A percentile compares a stretch with the other conserved stretches of the same genome.
Evolutionary conservation across 2,113 vertebrate genomes (phyloP).

Genomic region (Falcunculus frontatus): DNA sequence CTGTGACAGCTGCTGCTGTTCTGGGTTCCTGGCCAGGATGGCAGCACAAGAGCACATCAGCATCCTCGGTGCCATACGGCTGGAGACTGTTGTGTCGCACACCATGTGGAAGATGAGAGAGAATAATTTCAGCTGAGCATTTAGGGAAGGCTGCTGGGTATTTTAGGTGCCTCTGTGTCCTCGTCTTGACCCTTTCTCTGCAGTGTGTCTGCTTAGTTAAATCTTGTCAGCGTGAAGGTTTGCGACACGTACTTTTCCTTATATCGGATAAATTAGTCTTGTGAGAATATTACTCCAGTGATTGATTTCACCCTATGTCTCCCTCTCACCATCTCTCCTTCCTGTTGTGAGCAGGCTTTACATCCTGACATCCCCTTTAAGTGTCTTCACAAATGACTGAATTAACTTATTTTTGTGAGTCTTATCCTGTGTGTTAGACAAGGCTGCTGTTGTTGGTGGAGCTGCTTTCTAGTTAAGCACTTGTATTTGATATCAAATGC

Average conservation of each 20-base stretch:
- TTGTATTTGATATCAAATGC: conserved; percentile 12
- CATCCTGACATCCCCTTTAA: conserved; percentile 5
- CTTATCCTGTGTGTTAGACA: background rate
- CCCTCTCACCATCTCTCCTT: background rate
- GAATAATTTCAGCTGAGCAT: conserved; percentile 45
- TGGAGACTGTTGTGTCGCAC: background rate
- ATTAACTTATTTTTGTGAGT: conserved; percentile 23
- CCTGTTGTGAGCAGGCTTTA: background rate
- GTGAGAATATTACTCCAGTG: background rate
- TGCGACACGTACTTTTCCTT: background rate
- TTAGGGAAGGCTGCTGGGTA: background rate
- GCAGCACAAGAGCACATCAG: background rate
- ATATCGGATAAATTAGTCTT: background rate
- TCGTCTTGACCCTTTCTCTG: conserved; percentile 24
- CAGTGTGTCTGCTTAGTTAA: conserved; percentile 13
- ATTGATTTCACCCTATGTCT: background rate
- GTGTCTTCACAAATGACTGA: background rate
- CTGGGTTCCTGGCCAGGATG: background rate
- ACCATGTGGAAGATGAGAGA: conserved; percentile 50
- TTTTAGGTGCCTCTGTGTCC: conserved; percentile 20
- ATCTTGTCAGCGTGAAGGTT: background rate
- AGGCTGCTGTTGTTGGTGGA: background rate
- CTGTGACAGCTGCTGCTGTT: conserved; percentile 28
- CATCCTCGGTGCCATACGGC: background rate
- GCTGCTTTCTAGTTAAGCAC: conserved; percentile 8